Conservation (phyloP, 2,113 vertebrate genomes). For the Chinchilla lanigera region DNA sequence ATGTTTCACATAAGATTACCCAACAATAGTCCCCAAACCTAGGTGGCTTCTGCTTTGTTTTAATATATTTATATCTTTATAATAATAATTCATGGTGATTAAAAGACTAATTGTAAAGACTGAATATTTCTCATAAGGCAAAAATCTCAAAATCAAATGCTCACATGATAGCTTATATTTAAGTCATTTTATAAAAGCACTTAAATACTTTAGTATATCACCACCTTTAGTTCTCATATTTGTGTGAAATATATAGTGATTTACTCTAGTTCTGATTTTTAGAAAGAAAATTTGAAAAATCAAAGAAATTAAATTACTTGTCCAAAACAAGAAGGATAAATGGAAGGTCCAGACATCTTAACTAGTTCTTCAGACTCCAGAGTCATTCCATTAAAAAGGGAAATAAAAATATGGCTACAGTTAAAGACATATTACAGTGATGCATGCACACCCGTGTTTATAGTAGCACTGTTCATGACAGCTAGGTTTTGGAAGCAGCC, state of each 20-base stretch:
- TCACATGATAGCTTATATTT: background rate
- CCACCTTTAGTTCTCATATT: background rate
- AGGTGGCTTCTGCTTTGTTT: background rate
- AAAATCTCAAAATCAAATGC: background rate
- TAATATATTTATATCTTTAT: background rate
- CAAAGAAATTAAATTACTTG: background rate
- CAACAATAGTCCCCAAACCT: background rate
- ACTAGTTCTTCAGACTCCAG: background rate
- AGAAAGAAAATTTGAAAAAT: background rate
- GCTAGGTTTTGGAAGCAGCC: too few species aligned
- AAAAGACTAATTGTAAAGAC: background rate
- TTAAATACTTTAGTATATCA: background rate
- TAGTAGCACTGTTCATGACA: too few species aligned
- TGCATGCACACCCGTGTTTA: too few species aligned
- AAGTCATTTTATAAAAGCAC: background rate
- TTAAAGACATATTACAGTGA: too few species aligned
- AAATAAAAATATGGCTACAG: background rate
- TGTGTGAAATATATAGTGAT: background rate
- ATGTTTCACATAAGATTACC: background rate
- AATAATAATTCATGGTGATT: background rate
- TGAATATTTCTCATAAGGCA: background rate
- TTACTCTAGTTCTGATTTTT: background rate
- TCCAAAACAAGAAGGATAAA: background rate
- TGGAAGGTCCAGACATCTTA: background rate
- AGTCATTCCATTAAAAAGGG: background rate